Conservation (phyloP, 2,888 invertebrate genomes). For the Mesorhabditis spiculigera region DNA sequence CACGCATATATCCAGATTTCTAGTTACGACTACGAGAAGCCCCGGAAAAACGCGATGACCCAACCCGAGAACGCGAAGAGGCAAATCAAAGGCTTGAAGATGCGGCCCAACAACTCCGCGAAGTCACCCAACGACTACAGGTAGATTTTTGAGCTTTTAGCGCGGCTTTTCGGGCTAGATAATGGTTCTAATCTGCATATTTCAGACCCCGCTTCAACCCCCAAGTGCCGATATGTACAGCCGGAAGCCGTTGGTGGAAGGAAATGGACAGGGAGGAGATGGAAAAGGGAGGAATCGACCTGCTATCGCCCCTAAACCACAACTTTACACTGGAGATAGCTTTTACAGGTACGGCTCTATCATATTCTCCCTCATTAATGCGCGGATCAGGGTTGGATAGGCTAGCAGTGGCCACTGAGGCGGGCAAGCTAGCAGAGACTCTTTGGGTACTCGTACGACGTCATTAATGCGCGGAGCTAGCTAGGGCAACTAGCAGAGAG, state of each 20-base stretch:
- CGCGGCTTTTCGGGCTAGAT: neutral
- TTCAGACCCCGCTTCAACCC: slow-evolving; percentile 13
- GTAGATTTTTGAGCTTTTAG: slow-evolving; percentile 10
- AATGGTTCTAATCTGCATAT: neutral
- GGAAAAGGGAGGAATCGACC: slow-evolving; percentile 9
- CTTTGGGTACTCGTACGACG: no score
- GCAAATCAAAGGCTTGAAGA: neutral
- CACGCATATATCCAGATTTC: neutral
- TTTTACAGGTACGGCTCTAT: neutral
- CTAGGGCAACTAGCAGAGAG: no score
- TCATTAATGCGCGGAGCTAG: no score
- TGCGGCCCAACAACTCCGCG: neutral
- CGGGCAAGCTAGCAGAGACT: no score
- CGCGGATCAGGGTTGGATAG: no score
- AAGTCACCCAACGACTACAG: slow-evolving; percentile 34
- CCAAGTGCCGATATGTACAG: slow-evolving; percentile 23
- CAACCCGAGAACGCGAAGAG: slow-evolving; percentile 69
- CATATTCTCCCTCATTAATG: neutral
- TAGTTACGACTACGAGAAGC: neutral
- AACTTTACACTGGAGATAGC: neutral
- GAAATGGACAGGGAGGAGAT: neutral
- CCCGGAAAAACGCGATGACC: neutral
- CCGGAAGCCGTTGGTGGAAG: neutral
- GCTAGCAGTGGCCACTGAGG: no score
- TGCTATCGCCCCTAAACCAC: slow-evolving; percentile 17